Base-by-base conservation (phyloP, 92 coral and sea anemone genomes). In the Virgularia gustaviana region DNA sequence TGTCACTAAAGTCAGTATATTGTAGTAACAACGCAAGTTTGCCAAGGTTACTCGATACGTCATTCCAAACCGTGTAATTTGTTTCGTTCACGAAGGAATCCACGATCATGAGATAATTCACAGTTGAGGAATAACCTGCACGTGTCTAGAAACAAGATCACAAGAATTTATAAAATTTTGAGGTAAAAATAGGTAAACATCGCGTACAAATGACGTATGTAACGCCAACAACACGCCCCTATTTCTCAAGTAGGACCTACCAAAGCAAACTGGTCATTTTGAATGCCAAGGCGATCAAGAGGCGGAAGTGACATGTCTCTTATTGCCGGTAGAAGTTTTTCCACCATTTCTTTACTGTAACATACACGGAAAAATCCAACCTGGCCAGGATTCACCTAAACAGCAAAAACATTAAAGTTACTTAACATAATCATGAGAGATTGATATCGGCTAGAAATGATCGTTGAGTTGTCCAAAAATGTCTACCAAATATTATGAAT, bases 1-100 rank as follows among this genome's bases (percentile, higher is more conserved):
- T 82, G 31, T 81, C 63, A 57, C 79, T 85, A 43, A 57, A 89
- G 71, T 92, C 98, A 27, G 94, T 81, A 79, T 92, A 84, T 83
- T 92, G 98, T 3, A 92, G 74, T 11, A 92, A 75, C 13, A 76
- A 52, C 8, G 88, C 87, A 36, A 92, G 45, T 19, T 80, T 75
- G 29, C 88, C 85, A 58, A 92, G 61, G 83, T 92, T 92, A 63
- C 51, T 63, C 3, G 90, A 81, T 70, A 92, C 39, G 78, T 92
- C 98, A 59, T 76, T 89, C 98, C 98, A 92, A 31, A 92, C 98
- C 0, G 98, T 92, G 85, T 72, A 92, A 78, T 92, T 89, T 6
- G 85, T 76, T 67, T 92, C 98, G 16, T 72, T 87, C 28, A 77
- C 65, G 60, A 84, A 89, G 28, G 96, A 96, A 36, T 89, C 94